Evolutionary conservation across 2,888 invertebrate genomes (phyloP).

Genomic region (Lysandra coridon): DNA sequence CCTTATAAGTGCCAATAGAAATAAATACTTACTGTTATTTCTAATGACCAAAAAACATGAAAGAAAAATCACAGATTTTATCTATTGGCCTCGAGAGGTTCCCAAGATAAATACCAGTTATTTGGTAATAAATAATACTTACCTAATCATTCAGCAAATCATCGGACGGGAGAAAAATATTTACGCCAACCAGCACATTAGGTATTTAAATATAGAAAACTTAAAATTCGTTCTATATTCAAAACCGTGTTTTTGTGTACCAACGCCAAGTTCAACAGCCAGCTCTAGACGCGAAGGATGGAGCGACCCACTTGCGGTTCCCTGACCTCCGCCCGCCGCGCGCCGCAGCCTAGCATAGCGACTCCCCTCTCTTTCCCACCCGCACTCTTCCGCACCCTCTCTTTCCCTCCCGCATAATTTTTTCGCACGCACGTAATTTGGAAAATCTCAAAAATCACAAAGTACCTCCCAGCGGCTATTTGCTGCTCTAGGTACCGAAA

Average conservation of each 20-base stretch:
- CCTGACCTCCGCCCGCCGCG: slow-evolving; percentile 64
- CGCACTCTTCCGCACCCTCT: slow-evolving; percentile 47
- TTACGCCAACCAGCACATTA: slow-evolving; percentile 35
- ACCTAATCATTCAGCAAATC: neutral
- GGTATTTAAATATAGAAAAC: slow-evolving; percentile 44
- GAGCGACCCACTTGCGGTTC: slow-evolving; percentile 79
- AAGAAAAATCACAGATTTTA: no score
- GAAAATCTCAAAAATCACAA: slow-evolving; percentile 53
- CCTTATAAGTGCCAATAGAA: neutral
- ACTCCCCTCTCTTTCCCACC: slow-evolving; percentile 53
- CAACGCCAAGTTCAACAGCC: slow-evolving; percentile 74
- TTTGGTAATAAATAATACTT: neutral
- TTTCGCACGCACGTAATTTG: slow-evolving; percentile 66
- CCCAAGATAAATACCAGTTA: neutral
- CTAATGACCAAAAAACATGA: neutral
- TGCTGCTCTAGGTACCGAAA: neutral
- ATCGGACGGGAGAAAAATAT: neutral
- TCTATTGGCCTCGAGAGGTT: neutral
- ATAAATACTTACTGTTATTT: neutral
- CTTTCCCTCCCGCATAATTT: slow-evolving; percentile 74
- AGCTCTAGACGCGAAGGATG: slow-evolving; percentile 72
- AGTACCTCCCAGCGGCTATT: neutral
- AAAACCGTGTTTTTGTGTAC: slow-evolving; percentile 71
- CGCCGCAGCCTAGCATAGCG: slow-evolving; percentile 65
- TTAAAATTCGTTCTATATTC: slow-evolving; percentile 58